Conservation (phyloP, 2,888 invertebrate genomes). For the Drosophila bunnanda region DNA sequence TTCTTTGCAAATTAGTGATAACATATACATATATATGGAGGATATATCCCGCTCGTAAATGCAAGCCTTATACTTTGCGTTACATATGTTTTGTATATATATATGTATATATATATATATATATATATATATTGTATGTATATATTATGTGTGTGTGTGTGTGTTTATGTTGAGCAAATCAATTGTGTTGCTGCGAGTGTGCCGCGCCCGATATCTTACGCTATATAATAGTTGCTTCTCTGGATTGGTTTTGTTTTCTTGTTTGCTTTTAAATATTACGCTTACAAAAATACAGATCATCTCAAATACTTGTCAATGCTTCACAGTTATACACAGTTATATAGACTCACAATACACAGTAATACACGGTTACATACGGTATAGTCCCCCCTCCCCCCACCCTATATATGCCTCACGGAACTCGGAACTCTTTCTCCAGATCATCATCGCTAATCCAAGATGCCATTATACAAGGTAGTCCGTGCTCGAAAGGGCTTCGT, state of each 20-base stretch:
- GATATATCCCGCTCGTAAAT: slow-evolving; percentile 52
- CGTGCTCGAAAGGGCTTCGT: not conserved
- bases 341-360: slow-evolving; percentile 54
- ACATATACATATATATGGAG: slow-evolving; percentile 68
- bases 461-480: not conserved
- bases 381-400: not conserved
- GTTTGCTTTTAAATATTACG: slow-evolving; percentile 63
- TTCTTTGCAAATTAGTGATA: slow-evolving; percentile 75
- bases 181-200: slow-evolving; percentile 54
- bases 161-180: slow-evolving; percentile 66
- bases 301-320: slow-evolving; percentile 75
- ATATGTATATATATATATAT: slow-evolving; percentile 26
- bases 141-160: slow-evolving; percentile 22
- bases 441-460: not conserved
- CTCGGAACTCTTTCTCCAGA: slow-evolving; percentile 9
- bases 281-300: slow-evolving; percentile 79
- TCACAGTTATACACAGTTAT: slow-evolving; percentile 70
- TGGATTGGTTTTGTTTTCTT: slow-evolving; percentile 19
- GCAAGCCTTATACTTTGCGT: slow-evolving; percentile 62
- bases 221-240: slow-evolving; percentile 49
- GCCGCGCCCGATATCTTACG: slow-evolving; percentile 33
- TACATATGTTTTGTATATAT: slow-evolving; percentile 37
- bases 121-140: slow-evolving; percentile 27
- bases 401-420: not conserved
- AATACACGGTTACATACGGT: slow-evolving; percentile 26